Conservation (phyloP, 2,888 invertebrate species). For the Trichacis sp. region DNA sequence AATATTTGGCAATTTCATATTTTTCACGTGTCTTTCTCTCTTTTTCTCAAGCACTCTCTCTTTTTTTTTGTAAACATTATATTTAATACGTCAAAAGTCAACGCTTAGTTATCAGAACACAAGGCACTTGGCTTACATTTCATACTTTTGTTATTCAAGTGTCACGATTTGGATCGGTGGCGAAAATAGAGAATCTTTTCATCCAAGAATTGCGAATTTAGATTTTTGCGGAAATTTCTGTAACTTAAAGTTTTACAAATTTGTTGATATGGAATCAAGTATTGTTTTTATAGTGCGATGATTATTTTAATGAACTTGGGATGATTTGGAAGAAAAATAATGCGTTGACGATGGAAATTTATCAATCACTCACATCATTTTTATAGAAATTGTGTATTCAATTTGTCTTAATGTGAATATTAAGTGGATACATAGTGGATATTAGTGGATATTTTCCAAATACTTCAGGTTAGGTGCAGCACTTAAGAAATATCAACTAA, state of each 20-base stretch:
- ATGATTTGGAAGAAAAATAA: too few species aligned
- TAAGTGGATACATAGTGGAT: too few species aligned
- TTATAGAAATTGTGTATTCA: too few species aligned
- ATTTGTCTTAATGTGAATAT: too few species aligned
- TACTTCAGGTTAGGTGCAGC: too few species aligned
- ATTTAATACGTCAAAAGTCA: constrained; percentile 64
- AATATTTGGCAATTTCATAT: constrained; percentile 35
- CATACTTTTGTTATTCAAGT: constrained; percentile 53
- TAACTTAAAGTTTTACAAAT: constrained; percentile 7
- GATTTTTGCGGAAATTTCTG: constrained; percentile 12
- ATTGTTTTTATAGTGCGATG: too few species aligned
- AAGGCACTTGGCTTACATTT: constrained; percentile 69
- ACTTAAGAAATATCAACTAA: too few species aligned
- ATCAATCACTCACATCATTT: too few species aligned
- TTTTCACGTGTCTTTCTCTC: constrained; percentile 21
- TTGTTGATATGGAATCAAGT: constrained; percentile 14
- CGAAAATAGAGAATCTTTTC: constrained; percentile 49
- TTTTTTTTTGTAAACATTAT: constrained; percentile 36
- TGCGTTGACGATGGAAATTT: too few species aligned
- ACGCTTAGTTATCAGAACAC: constrained; percentile 68
- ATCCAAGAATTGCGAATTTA: constrained; percentile 21
- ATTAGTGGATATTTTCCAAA: too few species aligned
- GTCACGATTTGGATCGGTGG: constrained; percentile 56
- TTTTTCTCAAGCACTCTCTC: constrained; percentile 36
- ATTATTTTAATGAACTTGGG: too few species aligned